phyloP scores from a whole-genome alignment of 2,113 vertebrate species.

The Symphodus melops region DNA sequence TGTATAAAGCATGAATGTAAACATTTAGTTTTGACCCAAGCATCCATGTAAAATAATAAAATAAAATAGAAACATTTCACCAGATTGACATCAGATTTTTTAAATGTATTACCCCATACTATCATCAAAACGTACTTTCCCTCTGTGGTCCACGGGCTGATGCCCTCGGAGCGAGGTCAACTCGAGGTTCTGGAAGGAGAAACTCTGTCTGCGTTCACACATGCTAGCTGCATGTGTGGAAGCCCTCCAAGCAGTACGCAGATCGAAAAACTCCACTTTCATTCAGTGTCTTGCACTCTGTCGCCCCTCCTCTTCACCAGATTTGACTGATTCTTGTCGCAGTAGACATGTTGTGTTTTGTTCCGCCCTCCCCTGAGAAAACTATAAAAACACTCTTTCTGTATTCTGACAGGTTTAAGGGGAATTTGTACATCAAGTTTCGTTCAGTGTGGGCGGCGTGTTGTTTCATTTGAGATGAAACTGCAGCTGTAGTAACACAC shows the following conservation, averaged over 20 bases:
- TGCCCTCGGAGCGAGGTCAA: too few relatives aligned
- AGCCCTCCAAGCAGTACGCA: not conserved
- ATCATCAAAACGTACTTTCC: too few relatives aligned
- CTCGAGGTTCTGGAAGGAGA: too few relatives aligned
- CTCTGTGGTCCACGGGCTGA: too few relatives aligned
- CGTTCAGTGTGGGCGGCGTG: not conserved
- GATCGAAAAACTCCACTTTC: not conserved
- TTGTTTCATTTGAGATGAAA: constrained; percentile 6
- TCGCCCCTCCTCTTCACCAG: not conserved
- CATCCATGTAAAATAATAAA: too few relatives aligned
- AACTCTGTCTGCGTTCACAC: too few relatives aligned
- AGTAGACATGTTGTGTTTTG: not conserved
- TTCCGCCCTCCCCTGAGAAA: not conserved
- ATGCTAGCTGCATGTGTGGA: too few relatives aligned
- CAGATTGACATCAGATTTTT: too few relatives aligned
- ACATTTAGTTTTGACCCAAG: too few relatives aligned
- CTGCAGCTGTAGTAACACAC: not conserved
- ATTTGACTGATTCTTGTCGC: not conserved
- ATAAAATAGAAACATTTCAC: too few relatives aligned
- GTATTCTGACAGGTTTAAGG: not conserved
- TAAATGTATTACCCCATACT: too few relatives aligned
- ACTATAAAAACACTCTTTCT: not conserved
- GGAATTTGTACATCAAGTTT: not conserved
- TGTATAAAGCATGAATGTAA: too few relatives aligned
- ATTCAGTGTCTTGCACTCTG: not conserved